Percentiles rank a stretch among this genome's conserved stretches.
Evolutionary conservation across 2,797 vertebrate species (phyloP).

Genomic region (Anguilla anguilla): DNA sequence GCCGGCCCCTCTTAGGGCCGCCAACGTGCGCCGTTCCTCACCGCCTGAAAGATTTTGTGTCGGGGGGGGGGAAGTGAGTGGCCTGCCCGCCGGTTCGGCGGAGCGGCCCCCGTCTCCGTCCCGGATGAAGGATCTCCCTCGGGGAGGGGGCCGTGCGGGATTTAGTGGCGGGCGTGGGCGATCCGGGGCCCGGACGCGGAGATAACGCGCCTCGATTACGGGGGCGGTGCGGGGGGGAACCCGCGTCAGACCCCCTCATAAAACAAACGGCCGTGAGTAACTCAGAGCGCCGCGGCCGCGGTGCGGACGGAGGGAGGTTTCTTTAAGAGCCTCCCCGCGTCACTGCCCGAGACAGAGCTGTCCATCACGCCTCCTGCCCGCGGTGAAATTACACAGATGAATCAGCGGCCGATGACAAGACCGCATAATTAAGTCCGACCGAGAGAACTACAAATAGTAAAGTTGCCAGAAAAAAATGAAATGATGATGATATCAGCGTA

Average conservation of each 20-base stretch:
- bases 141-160: constrained; percentile 18
- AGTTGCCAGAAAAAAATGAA: not conserved
- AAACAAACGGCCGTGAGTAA: constrained; percentile 40
- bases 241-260: not conserved
- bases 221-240: constrained; percentile 25
- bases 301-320: not conserved
- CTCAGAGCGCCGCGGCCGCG: constrained; percentile 19
- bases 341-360: constrained; percentile 13
- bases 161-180: constrained; percentile 32
- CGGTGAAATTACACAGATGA: constrained; percentile 22
- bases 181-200: constrained; percentile 26
- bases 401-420: constrained; percentile 13
- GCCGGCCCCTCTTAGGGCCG: constrained; percentile 2
- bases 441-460: not conserved
- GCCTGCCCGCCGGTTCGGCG: constrained; percentile 26
- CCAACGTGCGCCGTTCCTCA: constrained; percentile 41
- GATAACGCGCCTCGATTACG: constrained; percentile 37
- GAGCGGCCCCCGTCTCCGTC: constrained; percentile 26
- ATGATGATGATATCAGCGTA: not conserved
- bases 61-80: constrained; percentile 33
- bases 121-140: constrained; percentile 32
- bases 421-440: not conserved
- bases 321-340: not conserved
- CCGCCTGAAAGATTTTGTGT: constrained; percentile 37
- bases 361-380: constrained; percentile 21